Evolutionary conservation across 2,113 vertebrate genomes (phyloP).

Genomic region (Donacobius atricapilla): DNA sequence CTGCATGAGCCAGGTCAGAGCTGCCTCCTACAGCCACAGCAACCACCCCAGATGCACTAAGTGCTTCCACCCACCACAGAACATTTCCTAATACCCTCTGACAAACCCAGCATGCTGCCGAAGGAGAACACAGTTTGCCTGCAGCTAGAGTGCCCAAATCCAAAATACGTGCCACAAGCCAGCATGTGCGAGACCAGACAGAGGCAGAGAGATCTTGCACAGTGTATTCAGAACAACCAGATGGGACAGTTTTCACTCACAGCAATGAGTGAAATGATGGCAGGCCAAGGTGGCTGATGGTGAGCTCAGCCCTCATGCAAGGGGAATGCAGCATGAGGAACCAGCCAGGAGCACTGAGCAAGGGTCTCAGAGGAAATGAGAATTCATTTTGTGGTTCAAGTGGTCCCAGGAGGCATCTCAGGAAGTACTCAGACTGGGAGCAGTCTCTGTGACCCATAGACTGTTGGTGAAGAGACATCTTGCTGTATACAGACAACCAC

Average conservation of each 20-base stretch:
- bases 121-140: constrained; percentile 41
- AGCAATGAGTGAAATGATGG: not conserved
- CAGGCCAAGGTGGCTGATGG: not conserved
- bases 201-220: not conserved
- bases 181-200: not conserved
- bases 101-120: not conserved
- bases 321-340: not conserved
- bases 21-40: not conserved
- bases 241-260: not conserved
- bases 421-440: not conserved
- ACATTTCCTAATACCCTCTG: constrained; percentile 6
- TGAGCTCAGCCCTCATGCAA: accelerated
- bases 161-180: not conserved
- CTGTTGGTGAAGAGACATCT: not conserved
- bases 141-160: constrained; percentile 36
- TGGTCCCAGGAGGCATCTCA: not conserved
- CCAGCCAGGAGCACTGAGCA: accelerated
- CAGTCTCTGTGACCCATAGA: not conserved
- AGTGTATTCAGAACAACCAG: not conserved
- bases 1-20: not conserved
- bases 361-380: not conserved
- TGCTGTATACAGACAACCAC: accelerated
- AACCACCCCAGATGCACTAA: not conserved
- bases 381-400: not conserved
- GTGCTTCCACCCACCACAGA: not conserved